Evolutionary conservation across 2,888 invertebrate genomes (phyloP).

Genomic region (Halocaridina rubra): DNA sequence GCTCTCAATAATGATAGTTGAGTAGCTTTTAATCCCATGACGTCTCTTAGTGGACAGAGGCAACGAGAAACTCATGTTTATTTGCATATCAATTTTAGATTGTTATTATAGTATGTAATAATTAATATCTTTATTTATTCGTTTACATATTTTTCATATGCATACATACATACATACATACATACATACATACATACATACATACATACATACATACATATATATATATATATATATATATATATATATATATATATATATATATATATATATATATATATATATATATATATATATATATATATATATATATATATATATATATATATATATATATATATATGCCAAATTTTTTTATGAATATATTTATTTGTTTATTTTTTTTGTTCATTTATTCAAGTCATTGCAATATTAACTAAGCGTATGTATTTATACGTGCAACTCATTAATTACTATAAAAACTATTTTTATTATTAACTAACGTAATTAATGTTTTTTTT

Average conservation of each 20-base stretch:
- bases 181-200: slow-evolving; percentile 10
- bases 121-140: background rate
- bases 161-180: slow-evolving; percentile 13
- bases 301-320: slow-evolving; percentile 11
- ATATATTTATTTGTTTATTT: slow-evolving; percentile 39
- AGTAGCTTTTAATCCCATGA: no score
- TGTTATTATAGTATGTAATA: no score
- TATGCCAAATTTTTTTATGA: slow-evolving; percentile 14
- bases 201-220: slow-evolving; percentile 3
- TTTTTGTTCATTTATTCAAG: slow-evolving; percentile 2
- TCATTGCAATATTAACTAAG: no score
- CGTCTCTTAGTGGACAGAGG: no score
- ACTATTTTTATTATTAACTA: no score
- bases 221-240: slow-evolving; percentile 11
- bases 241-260: slow-evolving; percentile 11
- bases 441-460: no score
- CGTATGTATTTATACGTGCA: no score
- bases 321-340: slow-evolving; percentile 16
- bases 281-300: slow-evolving; percentile 1
- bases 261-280: background rate
- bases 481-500: background rate
- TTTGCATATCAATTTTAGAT: no score
- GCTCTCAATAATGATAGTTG: no score
- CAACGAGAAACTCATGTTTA: no score
- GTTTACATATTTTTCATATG: slow-evolving; percentile 12